Base-by-base conservation (phyloP, 2,113 vertebrate genomes). In the Acrocephalus kingi region DNA sequence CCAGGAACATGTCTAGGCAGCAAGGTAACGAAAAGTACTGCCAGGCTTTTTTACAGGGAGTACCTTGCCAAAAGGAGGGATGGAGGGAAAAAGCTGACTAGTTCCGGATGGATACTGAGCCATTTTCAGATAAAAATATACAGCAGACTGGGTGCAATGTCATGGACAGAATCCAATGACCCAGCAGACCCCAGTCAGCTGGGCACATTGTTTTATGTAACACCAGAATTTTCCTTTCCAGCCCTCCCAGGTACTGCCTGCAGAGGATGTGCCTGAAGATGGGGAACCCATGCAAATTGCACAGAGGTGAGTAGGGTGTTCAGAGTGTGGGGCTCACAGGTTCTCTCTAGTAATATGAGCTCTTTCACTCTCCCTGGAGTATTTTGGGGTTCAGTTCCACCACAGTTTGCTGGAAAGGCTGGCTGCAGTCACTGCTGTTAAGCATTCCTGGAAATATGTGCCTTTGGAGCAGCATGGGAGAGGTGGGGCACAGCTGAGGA, bases 201-300 rank as follows among this genome's bases (percentile, higher is more conserved):
- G 7, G 28, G 35, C 51, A 19, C 0, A 0, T 48, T 55, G 11
- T 58, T 89, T 84, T 63, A 31, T 75, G 1, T 88, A 77, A 92
- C 56, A 56, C 43, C 75, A 83, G 46, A 64, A 59, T 77, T n/a
- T 77, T 97, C 96, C 54, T 96, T 97, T 97, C 66, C 94, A 97
- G 97, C 95, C 91, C 80, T 97, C 97, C 76, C 97, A 98, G 87
- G 76, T 94, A 27, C 74, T 97, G 10, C 93, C 97, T 92, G 82
- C 97, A 92, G 97, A 97, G 93, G 94, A 97, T 83, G 90, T 43
- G 24, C 91, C 7, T 92, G 97, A 97, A 95, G 97, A 97, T 15
- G 96, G 89, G 68, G 97, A 97, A 25, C 95, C 97, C 88, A 95
- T 97, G 89, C 96, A 97, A 69, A 91, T 75, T 51, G 93, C 97